Evolutionary conservation across 1,140 invertebrate species (phyloP).

Genomic region (Zaprionus kolodkinae): DNA sequence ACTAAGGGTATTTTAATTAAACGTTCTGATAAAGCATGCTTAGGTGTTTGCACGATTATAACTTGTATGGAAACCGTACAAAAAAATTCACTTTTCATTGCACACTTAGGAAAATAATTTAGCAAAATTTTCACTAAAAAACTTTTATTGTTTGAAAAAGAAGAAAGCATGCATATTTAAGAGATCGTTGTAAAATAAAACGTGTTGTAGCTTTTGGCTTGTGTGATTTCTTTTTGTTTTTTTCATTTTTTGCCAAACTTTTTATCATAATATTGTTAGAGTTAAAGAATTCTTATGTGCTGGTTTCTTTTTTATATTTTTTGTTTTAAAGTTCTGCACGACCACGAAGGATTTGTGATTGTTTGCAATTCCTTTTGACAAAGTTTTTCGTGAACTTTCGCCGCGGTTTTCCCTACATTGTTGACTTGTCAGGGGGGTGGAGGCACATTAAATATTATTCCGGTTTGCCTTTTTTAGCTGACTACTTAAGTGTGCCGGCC

Average conservation of each 20-base stretch:
- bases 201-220: conserved; percentile 60
- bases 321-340: conserved; percentile 54
- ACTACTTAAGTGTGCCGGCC: conserved; percentile 81
- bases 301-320: conserved; percentile 27
- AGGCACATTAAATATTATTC: conserved; percentile 35
- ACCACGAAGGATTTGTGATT: conserved; percentile 48
- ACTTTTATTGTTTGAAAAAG: conserved; percentile 38
- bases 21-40: not conserved
- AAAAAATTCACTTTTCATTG: conserved; percentile 28
- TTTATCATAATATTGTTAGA: conserved; percentile 51
- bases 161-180: conserved; percentile 7
- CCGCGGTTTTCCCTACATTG: conserved; percentile 45
- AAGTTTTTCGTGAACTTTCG: conserved; percentile 54
- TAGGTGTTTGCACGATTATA: conserved; percentile 8
- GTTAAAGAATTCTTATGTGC: conserved; percentile 41
- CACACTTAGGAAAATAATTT: conserved; percentile 27
- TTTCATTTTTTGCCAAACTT: conserved; percentile 45
- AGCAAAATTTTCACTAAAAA: conserved; percentile 36
- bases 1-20: not conserved
- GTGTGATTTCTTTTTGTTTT: conserved; percentile 29
- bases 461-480: conserved; percentile 67
- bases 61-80: not conserved
- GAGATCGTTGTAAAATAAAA: conserved; percentile 45
- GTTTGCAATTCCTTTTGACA: conserved; percentile 41
- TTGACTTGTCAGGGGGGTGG: conserved; percentile 36